Percentiles rank a stretch among this genome's conserved stretches.
Evolutionary conservation across 2,888 invertebrate species (phyloP).

Genomic region (Coenonympha glycerion): DNA sequence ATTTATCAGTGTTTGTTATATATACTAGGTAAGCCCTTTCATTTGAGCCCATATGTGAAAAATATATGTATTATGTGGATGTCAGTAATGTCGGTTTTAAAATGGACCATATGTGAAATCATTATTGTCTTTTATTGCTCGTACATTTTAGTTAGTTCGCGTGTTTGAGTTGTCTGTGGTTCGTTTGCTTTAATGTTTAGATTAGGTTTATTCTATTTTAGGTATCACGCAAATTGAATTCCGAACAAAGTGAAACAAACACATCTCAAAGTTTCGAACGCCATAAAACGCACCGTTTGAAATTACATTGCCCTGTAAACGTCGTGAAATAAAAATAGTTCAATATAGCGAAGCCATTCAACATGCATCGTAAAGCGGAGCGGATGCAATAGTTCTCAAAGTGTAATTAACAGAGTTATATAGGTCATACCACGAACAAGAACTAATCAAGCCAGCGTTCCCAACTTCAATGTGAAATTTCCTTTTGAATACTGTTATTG

Average conservation of each 20-base stretch:
- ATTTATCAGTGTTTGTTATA: too few relatives aligned
- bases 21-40: too few relatives aligned
- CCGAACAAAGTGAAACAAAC: background rate
- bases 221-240: slow-evolving; percentile 43
- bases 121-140: too few relatives aligned
- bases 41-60: too few relatives aligned
- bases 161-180: too few relatives aligned
- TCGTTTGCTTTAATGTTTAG: too few relatives aligned
- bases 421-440: slow-evolving; percentile 24
- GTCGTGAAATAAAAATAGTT: slow-evolving; percentile 9
- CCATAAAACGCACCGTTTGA: background rate
- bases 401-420: slow-evolving; percentile 37
- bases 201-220: too few relatives aligned
- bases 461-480: slow-evolving; percentile 49
- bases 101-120: too few relatives aligned
- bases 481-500: slow-evolving; percentile 58
- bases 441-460: slow-evolving; percentile 48
- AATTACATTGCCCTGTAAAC: background rate
- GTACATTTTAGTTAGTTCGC: too few relatives aligned
- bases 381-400: slow-evolving; percentile 34
- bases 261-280: background rate
- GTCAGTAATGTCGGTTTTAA: too few relatives aligned
- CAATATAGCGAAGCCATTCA: slow-evolving; percentile 9
- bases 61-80: too few relatives aligned
- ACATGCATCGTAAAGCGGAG: slow-evolving; percentile 16